Conservation (phyloP, 2,797 vertebrate species). For the Pipistrellus pygmaeus region DNA sequence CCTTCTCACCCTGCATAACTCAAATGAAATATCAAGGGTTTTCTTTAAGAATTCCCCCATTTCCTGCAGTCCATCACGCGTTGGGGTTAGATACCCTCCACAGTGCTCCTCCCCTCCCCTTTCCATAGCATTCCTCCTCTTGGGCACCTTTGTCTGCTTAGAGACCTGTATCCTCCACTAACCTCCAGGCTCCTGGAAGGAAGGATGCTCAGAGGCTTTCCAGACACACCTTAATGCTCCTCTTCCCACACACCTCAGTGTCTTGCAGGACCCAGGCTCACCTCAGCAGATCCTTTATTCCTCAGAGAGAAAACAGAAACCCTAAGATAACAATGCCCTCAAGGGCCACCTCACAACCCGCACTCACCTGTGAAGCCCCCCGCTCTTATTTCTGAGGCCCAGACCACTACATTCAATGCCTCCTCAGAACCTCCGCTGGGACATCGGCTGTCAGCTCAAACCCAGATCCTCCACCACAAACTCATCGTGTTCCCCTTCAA, state of each 20-base stretch:
- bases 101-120: rapidly evolving
- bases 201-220: rapidly evolving
- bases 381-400: background rate
- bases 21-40: background rate
- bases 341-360: background rate
- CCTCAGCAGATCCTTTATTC: rapidly evolving
- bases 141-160: rapidly evolving
- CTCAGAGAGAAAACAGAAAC: background rate
- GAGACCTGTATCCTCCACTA: rapidly evolving
- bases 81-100: rapidly evolving
- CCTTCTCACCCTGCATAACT: background rate
- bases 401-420: rapidly evolving
- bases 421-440: background rate
- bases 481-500: background rate
- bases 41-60: background rate
- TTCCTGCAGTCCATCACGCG: rapidly evolving
- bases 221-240: rapidly evolving
- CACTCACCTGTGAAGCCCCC: rapidly evolving
- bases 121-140: rapidly evolving
- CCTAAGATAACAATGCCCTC: background rate
- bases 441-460: background rate
- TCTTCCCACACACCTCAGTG: background rate
- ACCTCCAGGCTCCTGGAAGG: rapidly evolving
- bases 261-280: background rate
- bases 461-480: background rate